A percentile compares a stretch with the other conserved stretches of the same genome.
Conservation (phyloP, 2,888 invertebrate species). For the Caenorhabditis sp. region DNA sequence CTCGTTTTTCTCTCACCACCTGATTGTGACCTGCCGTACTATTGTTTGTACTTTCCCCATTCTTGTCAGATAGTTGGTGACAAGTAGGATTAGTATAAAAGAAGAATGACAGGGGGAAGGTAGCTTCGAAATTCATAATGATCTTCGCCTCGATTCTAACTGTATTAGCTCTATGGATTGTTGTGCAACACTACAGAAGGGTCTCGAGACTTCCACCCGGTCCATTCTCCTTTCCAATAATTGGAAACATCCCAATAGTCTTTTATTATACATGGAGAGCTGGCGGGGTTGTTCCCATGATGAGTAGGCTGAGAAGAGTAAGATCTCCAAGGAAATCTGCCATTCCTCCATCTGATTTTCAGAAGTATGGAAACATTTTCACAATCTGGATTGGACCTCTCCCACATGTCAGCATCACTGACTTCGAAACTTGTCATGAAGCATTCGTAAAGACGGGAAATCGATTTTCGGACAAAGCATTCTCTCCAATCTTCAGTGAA, state of each 20-base stretch:
- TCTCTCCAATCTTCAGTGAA: conserved; percentile 1
- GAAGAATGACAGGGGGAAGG: not conserved
- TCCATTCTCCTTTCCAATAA: not conserved
- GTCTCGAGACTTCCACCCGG: not conserved
- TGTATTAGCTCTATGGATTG: not conserved
- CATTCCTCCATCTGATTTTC: not conserved
- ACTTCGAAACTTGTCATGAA: conserved; percentile 10
- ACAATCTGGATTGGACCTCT: conserved; percentile 4
- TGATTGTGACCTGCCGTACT: conserved; percentile 21
- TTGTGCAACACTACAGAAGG: not conserved
- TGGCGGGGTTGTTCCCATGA: not conserved
- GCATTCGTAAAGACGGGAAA: conserved; percentile 2
- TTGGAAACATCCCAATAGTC: not conserved
- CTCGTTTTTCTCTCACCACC: conserved; percentile 9
- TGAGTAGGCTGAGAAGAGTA: not conserved
- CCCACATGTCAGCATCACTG: conserved; percentile 10
- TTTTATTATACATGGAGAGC: not conserved
- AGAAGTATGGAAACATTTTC: conserved; percentile 8
- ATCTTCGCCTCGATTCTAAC: not conserved
- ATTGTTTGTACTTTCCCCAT: not conserved
- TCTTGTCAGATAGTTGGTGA: not conserved
- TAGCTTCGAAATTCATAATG: not conserved
- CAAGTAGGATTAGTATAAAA: not conserved
- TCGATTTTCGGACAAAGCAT: not conserved
- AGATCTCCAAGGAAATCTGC: not conserved